phyloP scores from a whole-genome alignment of 2,888 invertebrate species.

The Strigamia maritima region DNA sequence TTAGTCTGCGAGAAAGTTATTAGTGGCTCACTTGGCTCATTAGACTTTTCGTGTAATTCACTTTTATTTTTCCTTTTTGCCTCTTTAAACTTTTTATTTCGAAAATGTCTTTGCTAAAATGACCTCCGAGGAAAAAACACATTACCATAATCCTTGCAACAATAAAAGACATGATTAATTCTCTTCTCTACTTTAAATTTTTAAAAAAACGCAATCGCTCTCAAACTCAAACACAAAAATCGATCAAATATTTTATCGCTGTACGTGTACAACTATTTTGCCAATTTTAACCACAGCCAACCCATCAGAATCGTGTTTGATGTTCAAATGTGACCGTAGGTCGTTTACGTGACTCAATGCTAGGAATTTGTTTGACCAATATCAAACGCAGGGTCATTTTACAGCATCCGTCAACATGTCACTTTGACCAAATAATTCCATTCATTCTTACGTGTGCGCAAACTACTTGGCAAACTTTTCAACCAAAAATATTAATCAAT shows the following conservation, averaged over 20 bases:
- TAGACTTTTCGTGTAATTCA: conserved; percentile 5
- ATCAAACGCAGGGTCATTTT: conserved; percentile 1
- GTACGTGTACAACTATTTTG: neutral
- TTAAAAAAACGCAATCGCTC: no score
- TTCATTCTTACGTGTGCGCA: neutral
- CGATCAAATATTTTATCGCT: neutral
- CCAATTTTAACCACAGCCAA: neutral
- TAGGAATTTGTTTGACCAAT: conserved; percentile 7
- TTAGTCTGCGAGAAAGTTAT: conserved; percentile 5
- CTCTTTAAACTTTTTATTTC: neutral
- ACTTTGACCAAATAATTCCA: conserved; percentile 1
- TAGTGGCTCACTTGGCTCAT: conserved; percentile 10
- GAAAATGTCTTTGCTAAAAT: neutral
- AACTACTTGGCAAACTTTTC: neutral
- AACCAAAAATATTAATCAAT: neutral
- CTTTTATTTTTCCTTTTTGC: neutral
- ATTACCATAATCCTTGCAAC: neutral
- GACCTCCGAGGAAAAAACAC: neutral
- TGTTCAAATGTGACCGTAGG: conserved; percentile 15
- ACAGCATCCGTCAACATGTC: conserved; percentile 21
- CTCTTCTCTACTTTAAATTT: neutral
- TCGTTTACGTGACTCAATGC: conserved; percentile 21
- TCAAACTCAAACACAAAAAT: neutral
- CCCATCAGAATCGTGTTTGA: neutral
- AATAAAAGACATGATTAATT: neutral